Evolutionary conservation across 2,797 vertebrate genomes (phyloP).

Genomic region (Gymnocypris eckloni): DNA sequence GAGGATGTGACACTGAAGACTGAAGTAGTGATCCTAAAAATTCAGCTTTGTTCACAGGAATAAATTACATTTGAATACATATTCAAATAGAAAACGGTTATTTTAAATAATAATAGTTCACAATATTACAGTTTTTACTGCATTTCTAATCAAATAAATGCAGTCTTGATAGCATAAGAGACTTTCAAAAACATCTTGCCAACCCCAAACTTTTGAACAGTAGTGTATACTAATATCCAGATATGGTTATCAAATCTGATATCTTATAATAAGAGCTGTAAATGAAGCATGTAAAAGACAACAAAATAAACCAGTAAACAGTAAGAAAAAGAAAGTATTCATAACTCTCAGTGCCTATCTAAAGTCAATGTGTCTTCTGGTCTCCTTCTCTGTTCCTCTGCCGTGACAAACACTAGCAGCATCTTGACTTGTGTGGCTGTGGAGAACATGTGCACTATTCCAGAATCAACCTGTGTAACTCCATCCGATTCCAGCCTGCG

Average conservation of each 20-base stretch:
- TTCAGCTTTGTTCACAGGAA: neutral
- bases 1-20: neutral
- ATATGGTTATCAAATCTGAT: neutral
- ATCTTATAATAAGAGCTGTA: neutral
- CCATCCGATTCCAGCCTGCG: neutral
- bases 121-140: neutral
- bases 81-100: neutral
- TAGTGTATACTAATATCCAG: neutral
- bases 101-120: neutral
- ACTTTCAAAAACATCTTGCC: neutral
- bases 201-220: neutral
- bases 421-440: neutral
- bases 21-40: neutral
- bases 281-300: neutral
- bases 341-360: neutral
- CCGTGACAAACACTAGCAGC: neutral
- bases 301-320: neutral
- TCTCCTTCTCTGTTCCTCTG: slow-evolving; percentile 5
- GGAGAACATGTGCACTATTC: neutral
- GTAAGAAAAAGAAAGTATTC: neutral
- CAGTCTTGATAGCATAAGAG: neutral
- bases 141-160: neutral
- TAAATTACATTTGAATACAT: neutral
- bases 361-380: neutral
- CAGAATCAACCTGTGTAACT: neutral